These are phyloP conservation scores for Anabacerthia variegaticeps DNA, from an alignment of 2,797 vertebrate species.

Conservation along the genomic window DNA sequence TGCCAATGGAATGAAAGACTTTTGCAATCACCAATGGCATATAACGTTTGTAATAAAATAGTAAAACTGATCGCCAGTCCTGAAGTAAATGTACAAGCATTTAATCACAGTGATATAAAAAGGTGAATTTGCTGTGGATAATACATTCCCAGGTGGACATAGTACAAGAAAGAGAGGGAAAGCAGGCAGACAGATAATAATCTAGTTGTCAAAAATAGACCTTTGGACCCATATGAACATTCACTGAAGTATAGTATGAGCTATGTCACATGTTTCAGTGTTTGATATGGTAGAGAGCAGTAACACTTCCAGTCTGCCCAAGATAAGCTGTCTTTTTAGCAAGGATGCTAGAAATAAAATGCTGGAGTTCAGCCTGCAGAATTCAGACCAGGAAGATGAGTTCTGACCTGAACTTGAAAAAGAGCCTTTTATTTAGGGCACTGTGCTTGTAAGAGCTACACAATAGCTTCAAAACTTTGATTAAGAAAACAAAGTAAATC, in stretches of 20 bases:
- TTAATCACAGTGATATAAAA: background rate
- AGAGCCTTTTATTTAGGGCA: background rate
- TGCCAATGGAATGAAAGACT: background rate
- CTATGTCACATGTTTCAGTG: background rate
- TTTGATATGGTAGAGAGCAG: background rate
- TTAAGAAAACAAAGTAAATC: conserved; percentile 43
- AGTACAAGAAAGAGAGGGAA: background rate
- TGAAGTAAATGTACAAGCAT: background rate
- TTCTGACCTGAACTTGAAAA: background rate
- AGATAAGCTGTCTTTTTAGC: background rate
- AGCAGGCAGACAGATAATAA: background rate
- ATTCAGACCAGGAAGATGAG: background rate
- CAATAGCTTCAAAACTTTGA: background rate
- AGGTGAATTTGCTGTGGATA: background rate
- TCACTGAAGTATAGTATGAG: background rate
- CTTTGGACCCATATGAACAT: background rate
- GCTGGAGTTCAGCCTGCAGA: background rate
- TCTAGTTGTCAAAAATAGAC: background rate
- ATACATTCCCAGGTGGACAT: background rate
- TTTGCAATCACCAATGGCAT: background rate
- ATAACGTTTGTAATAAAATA: background rate
- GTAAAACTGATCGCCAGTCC: background rate
- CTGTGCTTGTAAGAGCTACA: background rate
- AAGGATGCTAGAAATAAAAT: conserved; percentile 7
- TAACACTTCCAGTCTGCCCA: background rate